Conservation (phyloP, 30 jellyfish, hydroid and myxozoan species). For the Aurelia coerulea region DNA sequence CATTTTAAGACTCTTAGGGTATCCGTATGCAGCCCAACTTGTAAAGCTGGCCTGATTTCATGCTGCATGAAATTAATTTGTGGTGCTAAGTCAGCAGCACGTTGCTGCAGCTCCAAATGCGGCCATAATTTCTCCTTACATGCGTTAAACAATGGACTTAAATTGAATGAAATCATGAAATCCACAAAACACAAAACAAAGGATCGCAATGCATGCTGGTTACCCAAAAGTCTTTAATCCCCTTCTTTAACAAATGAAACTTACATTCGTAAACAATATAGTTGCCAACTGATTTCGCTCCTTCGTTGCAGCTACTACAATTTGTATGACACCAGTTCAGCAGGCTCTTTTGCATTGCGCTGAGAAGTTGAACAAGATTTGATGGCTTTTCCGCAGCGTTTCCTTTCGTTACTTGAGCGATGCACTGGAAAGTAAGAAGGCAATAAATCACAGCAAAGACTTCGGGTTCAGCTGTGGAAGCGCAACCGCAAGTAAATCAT, state of each 20-base stretch:
- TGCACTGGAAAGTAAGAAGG: conserved; percentile 49
- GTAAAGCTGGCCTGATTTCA: no score
- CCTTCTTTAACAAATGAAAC: conserved; percentile 17
- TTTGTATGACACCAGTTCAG: conserved; percentile 90
- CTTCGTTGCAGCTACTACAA: conserved; percentile 45
- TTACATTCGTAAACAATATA: conserved; percentile 75
- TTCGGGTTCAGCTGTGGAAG: no score
- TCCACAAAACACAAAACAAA: background rate
- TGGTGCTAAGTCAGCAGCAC: no score
- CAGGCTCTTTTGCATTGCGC: conserved; percentile 96
- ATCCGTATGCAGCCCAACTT: no score
- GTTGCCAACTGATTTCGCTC: conserved; percentile 46
- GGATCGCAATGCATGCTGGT: no score
- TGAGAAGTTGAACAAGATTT: conserved; percentile 77
- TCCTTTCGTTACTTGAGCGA: conserved; percentile 61
- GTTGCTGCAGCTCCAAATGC: background rate
- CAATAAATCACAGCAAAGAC: no score
- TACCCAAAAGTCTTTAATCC: background rate
- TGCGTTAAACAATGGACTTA: background rate
- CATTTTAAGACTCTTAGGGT: no score
- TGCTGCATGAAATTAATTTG: no score
- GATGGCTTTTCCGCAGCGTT: conserved; percentile 70
- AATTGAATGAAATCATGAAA: background rate
- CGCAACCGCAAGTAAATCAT: no score
- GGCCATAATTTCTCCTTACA: background rate